Percentiles rank a stretch among this genome's conserved stretches.
Conservation (phyloP, 2,797 vertebrate genomes). For the Molossus alvarezi region DNA sequence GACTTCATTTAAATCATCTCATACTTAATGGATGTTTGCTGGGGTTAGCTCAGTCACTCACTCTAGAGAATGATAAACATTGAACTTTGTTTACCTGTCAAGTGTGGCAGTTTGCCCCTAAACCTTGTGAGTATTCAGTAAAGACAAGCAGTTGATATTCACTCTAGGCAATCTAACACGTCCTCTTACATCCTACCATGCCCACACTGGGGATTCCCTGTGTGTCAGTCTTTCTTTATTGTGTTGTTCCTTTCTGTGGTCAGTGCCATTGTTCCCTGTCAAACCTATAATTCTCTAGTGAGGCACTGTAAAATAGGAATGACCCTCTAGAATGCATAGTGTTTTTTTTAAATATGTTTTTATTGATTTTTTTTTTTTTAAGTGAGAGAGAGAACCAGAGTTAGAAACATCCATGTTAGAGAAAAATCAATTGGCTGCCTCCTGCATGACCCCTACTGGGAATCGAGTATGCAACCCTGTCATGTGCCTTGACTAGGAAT, state of each 20-base stretch:
- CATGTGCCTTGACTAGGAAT: no score
- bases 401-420: no score
- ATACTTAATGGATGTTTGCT: neutral
- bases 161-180: neutral
- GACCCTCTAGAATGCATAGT: neutral
- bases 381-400: no score
- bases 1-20: neutral
- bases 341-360: no score
- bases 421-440: no score
- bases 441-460: no score
- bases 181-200: neutral
- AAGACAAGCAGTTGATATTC: slow-evolving; percentile 10
- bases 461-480: no score
- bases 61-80: neutral
- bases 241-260: neutral
- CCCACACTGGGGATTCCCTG: neutral
- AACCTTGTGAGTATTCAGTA: neutral
- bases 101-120: neutral
- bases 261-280: neutral
- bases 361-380: no score
- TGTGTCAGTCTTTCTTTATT: slow-evolving; percentile 3
- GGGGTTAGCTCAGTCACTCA: neutral
- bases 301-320: neutral
- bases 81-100: neutral
- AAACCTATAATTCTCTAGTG: neutral